phyloP scores from a whole-genome alignment of 2,888 invertebrate genomes.

The Acrobasis suavella region DNA sequence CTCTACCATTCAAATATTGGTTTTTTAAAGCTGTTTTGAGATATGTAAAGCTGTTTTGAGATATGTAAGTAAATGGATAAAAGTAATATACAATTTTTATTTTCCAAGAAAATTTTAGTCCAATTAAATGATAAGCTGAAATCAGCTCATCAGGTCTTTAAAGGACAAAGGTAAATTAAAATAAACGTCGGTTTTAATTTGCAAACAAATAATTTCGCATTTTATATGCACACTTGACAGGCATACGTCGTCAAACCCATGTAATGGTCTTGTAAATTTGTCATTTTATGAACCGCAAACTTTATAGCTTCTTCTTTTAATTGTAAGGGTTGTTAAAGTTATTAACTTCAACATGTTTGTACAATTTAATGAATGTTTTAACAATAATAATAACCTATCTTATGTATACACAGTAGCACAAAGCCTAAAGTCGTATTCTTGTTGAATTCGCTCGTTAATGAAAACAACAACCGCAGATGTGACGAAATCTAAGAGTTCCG shows the following conservation, averaged over 20 bases:
- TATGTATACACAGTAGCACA: too few species aligned
- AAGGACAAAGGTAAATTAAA: constrained; percentile 10
- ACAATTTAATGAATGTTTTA: not conserved
- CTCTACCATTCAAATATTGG: too few species aligned
- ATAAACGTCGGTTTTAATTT: constrained; percentile 58
- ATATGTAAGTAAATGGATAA: too few species aligned
- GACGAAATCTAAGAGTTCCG: too few species aligned
- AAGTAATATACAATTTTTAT: too few species aligned
- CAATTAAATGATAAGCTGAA: constrained; percentile 5
- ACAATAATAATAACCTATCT: too few species aligned
- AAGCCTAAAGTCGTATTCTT: too few species aligned
- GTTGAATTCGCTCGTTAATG: too few species aligned
- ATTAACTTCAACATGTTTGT: not conserved
- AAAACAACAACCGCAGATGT: too few species aligned
- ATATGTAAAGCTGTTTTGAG: too few species aligned
- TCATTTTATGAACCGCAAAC: constrained; percentile 53
- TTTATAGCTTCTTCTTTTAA: constrained; percentile 47
- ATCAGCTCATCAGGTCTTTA: too few species aligned
- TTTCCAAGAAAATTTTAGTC: not conserved
- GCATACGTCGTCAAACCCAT: constrained; percentile 48
- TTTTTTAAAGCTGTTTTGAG: too few species aligned
- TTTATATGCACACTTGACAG: constrained; percentile 55
- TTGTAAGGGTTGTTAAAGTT: constrained; percentile 35
- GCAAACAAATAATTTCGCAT: constrained; percentile 53
- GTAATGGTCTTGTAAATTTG: constrained; percentile 60